Percentiles rank a stretch among this genome's conserved stretches.
Conservation (phyloP, 2,888 invertebrate genomes). For the Cephus nigrinus region DNA sequence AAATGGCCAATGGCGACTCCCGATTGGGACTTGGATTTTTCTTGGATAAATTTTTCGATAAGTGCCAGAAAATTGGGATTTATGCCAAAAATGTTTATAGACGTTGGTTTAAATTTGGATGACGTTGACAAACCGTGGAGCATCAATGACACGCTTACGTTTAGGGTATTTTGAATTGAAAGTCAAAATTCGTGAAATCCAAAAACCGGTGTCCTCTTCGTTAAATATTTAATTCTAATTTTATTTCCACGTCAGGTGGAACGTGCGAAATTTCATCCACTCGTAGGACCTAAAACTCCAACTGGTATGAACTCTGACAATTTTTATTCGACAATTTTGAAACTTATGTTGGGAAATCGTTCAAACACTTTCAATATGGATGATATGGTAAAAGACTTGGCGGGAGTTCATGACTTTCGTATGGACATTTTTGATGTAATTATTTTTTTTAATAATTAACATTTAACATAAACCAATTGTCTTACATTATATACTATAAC, state of each 20-base stretch:
- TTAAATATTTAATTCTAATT: neutral
- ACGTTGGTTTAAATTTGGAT: slow-evolving; percentile 34
- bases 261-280: neutral
- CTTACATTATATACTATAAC: neutral
- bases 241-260: neutral
- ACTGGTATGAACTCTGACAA: neutral
- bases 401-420: neutral
- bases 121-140: slow-evolving; percentile 30
- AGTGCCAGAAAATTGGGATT: slow-evolving; percentile 34
- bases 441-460: neutral
- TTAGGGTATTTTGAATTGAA: slow-evolving; percentile 20
- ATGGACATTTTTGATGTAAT: neutral
- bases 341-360: neutral
- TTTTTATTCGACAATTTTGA: neutral
- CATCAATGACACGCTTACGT: slow-evolving; percentile 32
- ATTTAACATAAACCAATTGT: neutral
- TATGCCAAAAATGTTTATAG: slow-evolving; percentile 36
- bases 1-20: slow-evolving; percentile 35
- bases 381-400: neutral
- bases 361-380: neutral
- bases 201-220: neutral
- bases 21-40: slow-evolving; percentile 31
- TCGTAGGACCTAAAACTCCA: neutral
- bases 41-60: slow-evolving; percentile 36
- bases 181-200: neutral